Evolutionary conservation across 1,140 invertebrate genomes (phyloP).

Genomic region (Ceratitis capitata): DNA sequence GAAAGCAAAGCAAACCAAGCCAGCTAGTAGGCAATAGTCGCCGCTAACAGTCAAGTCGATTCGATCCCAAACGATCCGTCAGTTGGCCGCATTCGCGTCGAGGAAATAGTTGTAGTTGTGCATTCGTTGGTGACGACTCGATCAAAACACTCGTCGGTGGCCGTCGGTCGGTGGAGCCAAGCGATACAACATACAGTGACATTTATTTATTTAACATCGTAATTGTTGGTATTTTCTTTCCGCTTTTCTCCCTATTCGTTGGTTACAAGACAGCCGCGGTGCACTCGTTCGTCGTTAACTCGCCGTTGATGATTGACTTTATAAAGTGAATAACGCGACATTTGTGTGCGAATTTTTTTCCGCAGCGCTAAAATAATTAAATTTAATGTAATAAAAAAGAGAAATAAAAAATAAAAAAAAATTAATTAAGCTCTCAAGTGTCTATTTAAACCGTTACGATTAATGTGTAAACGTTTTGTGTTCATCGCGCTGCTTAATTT

Average conservation of each 20-base stretch:
- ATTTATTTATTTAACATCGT: background rate
- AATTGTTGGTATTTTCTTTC: background rate
- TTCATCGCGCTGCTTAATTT: background rate
- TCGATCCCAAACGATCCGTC: background rate
- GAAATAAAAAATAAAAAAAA: background rate
- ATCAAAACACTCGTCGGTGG: conserved; percentile 8
- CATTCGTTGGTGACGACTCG: background rate
- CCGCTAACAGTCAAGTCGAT: conserved; percentile 16
- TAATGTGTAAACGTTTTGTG: background rate
- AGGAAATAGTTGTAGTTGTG: conserved; percentile 2
- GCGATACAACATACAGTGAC: background rate
- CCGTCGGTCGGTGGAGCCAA: background rate
- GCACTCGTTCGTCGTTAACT: background rate
- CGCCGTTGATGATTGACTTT: background rate
- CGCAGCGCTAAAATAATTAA: no score
- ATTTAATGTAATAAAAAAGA: background rate
- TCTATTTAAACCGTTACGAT: background rate
- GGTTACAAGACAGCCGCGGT: no score
- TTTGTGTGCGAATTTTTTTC: background rate
- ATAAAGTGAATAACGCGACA: background rate
- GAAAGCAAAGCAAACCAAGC: background rate
- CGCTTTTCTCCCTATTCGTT: background rate
- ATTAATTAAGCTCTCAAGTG: no score
- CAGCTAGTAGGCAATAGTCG: conserved; percentile 15
- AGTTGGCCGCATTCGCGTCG: background rate